Evolutionary conservation across 1,140 invertebrate genomes (phyloP).

Genomic region (Zaprionus lachaisei): DNA sequence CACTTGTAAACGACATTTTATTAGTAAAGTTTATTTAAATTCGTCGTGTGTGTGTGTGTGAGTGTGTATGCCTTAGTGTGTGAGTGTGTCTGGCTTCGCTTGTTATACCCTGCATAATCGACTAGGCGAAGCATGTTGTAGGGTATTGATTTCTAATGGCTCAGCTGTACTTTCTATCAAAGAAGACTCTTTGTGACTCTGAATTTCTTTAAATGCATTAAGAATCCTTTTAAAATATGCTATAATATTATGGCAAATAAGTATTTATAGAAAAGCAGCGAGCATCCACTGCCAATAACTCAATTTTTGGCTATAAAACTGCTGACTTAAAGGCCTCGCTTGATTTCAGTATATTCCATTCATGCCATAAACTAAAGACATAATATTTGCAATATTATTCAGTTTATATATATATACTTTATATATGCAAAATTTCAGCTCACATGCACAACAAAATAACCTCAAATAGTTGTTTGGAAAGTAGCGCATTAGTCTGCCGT

Average conservation of each 20-base stretch:
- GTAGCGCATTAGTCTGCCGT: background rate
- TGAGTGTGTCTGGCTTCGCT: conserved; percentile 12
- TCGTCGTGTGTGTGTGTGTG: conserved; percentile 39
- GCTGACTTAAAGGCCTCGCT: background rate
- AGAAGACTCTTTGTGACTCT: no score
- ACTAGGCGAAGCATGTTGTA: background rate
- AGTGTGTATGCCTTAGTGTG: conserved; percentile 23
- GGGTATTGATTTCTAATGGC: conserved; percentile 1
- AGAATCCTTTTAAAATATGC: background rate
- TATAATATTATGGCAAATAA: background rate
- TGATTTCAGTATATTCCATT: background rate
- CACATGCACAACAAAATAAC: background rate
- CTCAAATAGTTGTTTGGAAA: background rate
- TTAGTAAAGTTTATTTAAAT: conserved; percentile 83
- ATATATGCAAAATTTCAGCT: background rate
- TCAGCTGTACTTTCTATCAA: background rate
- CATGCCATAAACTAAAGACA: background rate
- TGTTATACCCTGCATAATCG: conserved; percentile 23
- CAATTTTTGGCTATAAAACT: no score
- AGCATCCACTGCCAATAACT: no score
- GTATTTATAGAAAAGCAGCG: no score
- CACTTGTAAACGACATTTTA: conserved; percentile 83
- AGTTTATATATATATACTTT: background rate
- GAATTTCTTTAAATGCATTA: no score
- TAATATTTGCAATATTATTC: background rate